phyloP scores from a whole-genome alignment of 2,113 vertebrate genomes.

The Melanostigma gelatinosum region DNA sequence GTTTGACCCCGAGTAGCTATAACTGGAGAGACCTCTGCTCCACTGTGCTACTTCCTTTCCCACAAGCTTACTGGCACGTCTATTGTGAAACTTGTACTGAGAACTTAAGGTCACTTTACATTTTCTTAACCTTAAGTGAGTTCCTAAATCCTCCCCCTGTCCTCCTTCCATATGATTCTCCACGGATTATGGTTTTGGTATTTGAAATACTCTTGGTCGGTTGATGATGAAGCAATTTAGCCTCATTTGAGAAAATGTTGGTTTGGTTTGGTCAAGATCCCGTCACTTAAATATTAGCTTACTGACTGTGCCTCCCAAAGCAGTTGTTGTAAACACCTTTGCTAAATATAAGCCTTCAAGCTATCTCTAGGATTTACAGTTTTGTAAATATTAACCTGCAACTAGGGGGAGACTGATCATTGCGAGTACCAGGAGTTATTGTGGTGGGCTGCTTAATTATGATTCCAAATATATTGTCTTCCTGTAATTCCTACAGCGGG shows the following conservation, averaged over 20 bases:
- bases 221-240: not conserved
- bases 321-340: not conserved
- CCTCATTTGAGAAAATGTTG: not conserved
- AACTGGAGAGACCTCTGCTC: slow-evolving; percentile 20
- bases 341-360: not conserved
- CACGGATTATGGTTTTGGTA: not conserved
- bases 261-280: not conserved
- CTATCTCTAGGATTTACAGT: not conserved
- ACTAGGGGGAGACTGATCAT: not conserved
- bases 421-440: not conserved
- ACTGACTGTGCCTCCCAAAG: not conserved
- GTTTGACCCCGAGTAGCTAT: not conserved
- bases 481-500: not conserved
- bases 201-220: not conserved
- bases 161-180: not conserved
- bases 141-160: not conserved
- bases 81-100: slow-evolving; percentile 46
- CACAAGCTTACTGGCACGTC: slow-evolving; percentile 30
- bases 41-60: slow-evolving; percentile 42
- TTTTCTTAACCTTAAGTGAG: not conserved
- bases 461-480: not conserved
- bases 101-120: slow-evolving; percentile 3
- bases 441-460: not conserved
- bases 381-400: not conserved
- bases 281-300: not conserved